These are phyloP conservation scores for Bombus balteatus DNA, from an alignment of 1,140 invertebrate species.

Conservation along the genomic window DNA sequence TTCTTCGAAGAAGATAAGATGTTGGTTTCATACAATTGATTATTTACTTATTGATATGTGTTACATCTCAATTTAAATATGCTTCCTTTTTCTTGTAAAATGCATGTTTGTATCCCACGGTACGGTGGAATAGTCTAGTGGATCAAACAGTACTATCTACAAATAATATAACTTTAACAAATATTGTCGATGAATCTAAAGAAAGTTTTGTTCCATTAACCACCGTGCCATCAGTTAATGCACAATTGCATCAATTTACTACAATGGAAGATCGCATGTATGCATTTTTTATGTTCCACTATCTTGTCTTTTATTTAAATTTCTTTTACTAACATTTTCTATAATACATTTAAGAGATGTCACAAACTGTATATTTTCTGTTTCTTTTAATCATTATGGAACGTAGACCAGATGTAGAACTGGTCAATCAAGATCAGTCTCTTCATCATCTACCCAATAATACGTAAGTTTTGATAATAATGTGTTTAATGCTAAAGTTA, in stretches of 20 bases:
- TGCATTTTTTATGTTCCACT: constrained; percentile 73
- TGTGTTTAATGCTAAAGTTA: constrained; percentile 11
- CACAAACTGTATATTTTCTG: constrained; percentile 31
- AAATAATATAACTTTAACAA: constrained; percentile 23
- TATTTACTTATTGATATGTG: constrained; percentile 51
- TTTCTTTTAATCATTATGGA: constrained; percentile 64
- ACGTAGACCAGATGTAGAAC: constrained; percentile 78
- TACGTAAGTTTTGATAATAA: constrained; percentile 73
- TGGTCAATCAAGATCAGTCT: constrained; percentile 75
- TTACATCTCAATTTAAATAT: constrained; percentile 73
- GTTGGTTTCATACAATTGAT: constrained; percentile 83
- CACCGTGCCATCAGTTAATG: constrained; percentile 67
- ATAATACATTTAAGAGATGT: constrained; percentile 46
- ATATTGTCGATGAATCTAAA: constrained; percentile 26
- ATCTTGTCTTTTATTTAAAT: constrained; percentile 61
- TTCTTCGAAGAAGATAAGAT: constrained; percentile 95
- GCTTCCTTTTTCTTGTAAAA: constrained; percentile 71
- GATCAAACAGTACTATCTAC: constrained; percentile 38
- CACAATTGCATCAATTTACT: constrained; percentile 62
- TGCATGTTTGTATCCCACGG: constrained; percentile 75
- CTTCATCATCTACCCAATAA: constrained; percentile 66
- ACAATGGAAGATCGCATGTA: constrained; percentile 81
- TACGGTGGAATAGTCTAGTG: constrained; percentile 66
- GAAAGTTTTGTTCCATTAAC: constrained; percentile 54
- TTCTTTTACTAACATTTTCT: constrained; percentile 62